phyloP scores from a whole-genome alignment of 2,888 invertebrate species.

The Taphrorychus bicolor region DNA sequence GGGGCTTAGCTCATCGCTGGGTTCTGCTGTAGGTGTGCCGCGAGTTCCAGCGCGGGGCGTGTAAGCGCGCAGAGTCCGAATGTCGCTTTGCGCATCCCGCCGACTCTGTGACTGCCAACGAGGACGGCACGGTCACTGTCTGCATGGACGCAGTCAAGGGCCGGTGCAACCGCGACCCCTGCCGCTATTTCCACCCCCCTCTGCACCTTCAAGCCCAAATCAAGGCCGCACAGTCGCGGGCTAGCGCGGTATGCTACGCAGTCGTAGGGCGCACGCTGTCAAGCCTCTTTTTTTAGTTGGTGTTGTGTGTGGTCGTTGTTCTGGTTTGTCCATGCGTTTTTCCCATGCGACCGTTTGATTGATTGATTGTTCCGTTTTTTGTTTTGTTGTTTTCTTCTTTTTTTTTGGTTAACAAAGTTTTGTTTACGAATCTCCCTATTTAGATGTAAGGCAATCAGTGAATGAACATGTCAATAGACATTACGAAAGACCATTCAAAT shows the following conservation, averaged over 20 bases:
- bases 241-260: conserved; percentile 82
- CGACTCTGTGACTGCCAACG: conserved; percentile 94
- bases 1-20: conserved; percentile 39
- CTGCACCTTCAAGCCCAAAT: conserved; percentile 99
- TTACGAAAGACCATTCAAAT: too few species aligned
- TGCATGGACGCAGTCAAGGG: conserved; percentile 99
- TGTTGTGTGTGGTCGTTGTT: conserved; percentile 14
- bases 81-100: conserved; percentile 99
- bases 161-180: conserved; percentile 98
- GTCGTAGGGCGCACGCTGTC: conserved; percentile 64
- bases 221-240: conserved; percentile 96
- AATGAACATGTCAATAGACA: too few species aligned
- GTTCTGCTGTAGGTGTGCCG: conserved; percentile 88
- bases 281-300: conserved; percentile 46
- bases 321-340: background rate
- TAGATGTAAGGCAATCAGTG: too few species aligned
- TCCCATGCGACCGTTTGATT: background rate
- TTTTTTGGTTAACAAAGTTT: conserved; percentile 5
- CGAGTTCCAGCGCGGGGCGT: conserved; percentile 98
- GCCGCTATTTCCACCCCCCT: conserved; percentile 99
- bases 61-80: conserved; percentile 96
- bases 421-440: background rate
- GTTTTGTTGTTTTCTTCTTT: background rate
- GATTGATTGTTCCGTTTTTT: too few species aligned
- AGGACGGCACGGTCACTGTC: conserved; percentile 99